phyloP scores from a whole-genome alignment of 2,113 vertebrate species.

The Callopanchax toddi region DNA sequence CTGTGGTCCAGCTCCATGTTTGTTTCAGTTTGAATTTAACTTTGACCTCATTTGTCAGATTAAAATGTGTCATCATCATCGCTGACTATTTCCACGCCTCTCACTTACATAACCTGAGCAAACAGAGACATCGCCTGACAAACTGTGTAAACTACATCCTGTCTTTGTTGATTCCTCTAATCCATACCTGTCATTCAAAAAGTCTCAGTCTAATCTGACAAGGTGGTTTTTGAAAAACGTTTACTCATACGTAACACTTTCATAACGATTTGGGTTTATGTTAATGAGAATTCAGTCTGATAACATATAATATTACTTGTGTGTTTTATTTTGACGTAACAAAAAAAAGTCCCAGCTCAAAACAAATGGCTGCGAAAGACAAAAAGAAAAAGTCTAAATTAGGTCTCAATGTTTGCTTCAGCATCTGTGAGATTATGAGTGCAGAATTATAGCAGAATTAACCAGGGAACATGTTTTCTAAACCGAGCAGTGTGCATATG shows the following conservation, averaged over 20 bases:
- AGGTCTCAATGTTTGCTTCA: not conserved
- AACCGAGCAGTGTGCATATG: too few species aligned
- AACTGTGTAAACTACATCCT: constrained; percentile 31
- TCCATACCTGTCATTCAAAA: too few species aligned
- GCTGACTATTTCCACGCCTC: constrained; percentile 10
- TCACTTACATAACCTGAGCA: not conserved
- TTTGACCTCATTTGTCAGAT: not conserved
- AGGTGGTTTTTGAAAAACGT: too few species aligned
- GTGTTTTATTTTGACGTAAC: too few species aligned
- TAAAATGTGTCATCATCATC: constrained; percentile 40
- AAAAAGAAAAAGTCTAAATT: not conserved
- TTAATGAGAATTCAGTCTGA: too few species aligned
- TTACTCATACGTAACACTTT: not conserved
- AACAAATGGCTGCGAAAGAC: too few species aligned
- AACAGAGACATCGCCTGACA: constrained; percentile 64
- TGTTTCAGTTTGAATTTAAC: constrained; percentile 28
- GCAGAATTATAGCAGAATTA: too few species aligned
- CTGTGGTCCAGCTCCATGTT: constrained; percentile 23
- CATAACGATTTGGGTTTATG: not conserved
- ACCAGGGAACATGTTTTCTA: too few species aligned
- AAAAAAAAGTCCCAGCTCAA: too few species aligned
- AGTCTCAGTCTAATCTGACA: too few species aligned
- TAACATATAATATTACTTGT: not conserved
- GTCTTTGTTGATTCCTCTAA: too few species aligned
- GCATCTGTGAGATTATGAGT: not conserved